These are phyloP conservation scores for Volucella inanis DNA, from an alignment of 2,888 invertebrate species.

Conservation along the genomic window DNA sequence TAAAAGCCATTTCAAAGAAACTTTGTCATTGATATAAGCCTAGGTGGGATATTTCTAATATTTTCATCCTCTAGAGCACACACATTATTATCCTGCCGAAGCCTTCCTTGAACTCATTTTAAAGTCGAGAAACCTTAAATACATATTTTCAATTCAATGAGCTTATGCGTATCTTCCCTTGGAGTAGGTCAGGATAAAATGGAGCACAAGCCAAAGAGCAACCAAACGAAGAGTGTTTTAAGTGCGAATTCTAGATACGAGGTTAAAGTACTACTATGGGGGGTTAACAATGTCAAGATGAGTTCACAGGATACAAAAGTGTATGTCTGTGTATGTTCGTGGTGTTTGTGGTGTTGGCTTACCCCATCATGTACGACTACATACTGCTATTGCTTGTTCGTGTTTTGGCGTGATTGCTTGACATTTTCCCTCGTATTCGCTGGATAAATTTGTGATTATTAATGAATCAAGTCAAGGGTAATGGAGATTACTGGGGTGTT, in stretches of 20 bases:
- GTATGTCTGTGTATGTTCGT: not conserved
- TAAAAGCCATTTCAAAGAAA: too few relatives aligned
- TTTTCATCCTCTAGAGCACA: too few relatives aligned
- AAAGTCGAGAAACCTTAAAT: slow-evolving; percentile 35
- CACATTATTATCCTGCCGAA: too few relatives aligned
- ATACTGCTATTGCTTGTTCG: not conserved
- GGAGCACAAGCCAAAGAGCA: not conserved
- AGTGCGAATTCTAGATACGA: slow-evolving; percentile 20
- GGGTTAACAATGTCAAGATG: slow-evolving; percentile 41
- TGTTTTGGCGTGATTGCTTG: not conserved
- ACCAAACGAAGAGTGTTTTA: not conserved
- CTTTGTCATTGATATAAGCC: too few relatives aligned
- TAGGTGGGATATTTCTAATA: too few relatives aligned
- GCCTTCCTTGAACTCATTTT: slow-evolving; percentile 28
- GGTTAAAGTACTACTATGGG: slow-evolving; percentile 12
- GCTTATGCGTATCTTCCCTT: slow-evolving; percentile 36
- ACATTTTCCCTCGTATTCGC: not conserved
- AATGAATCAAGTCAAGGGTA: not conserved
- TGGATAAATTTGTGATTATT: not conserved
- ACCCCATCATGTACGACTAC: too few relatives aligned
- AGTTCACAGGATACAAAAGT: not conserved
- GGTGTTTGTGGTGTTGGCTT: not conserved
- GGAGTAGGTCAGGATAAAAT: slow-evolving; percentile 36
- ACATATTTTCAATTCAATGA: slow-evolving; percentile 37
- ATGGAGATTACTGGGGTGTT: not conserved